phyloP scores from a whole-genome alignment of 1,140 invertebrate species.

The Drosophila mauritiana region DNA sequence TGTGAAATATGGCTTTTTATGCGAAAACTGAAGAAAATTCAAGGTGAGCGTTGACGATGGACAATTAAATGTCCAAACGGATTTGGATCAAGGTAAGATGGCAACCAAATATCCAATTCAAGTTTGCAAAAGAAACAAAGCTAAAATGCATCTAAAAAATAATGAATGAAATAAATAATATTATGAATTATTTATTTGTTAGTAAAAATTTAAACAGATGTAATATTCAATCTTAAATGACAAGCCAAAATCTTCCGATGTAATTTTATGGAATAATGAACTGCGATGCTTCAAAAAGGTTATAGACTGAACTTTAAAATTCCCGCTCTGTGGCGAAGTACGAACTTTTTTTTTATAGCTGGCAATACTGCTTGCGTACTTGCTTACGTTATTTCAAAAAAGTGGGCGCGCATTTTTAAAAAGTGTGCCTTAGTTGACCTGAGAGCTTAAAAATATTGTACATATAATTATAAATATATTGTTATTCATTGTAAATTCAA shows the following conservation, averaged over 20 bases:
- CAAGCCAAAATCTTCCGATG: no score
- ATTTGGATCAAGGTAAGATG: slow-evolving; percentile 27
- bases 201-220: no score
- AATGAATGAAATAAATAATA: not conserved
- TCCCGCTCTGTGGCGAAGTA: not conserved
- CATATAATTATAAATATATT: not conserved
- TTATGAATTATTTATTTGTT: not conserved
- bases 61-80: not conserved
- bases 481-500: no score
- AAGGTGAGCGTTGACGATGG: slow-evolving; percentile 39
- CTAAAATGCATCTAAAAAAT: no score
- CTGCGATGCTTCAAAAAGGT: not conserved
- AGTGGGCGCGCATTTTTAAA: not conserved
- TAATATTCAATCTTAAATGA: no score
- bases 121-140: not conserved
- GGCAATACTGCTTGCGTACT: not conserved
- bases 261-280: no score
- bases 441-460: not conserved
- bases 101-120: no score
- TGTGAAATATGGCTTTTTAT: slow-evolving; percentile 46
- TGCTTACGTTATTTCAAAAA: not conserved
- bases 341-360: not conserved
- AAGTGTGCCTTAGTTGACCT: not conserved
- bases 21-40: slow-evolving; percentile 21
- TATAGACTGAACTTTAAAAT: not conserved